Conservation (phyloP, 1,140 invertebrate genomes). For the silkworm (Bombyx mori) region DNA sequence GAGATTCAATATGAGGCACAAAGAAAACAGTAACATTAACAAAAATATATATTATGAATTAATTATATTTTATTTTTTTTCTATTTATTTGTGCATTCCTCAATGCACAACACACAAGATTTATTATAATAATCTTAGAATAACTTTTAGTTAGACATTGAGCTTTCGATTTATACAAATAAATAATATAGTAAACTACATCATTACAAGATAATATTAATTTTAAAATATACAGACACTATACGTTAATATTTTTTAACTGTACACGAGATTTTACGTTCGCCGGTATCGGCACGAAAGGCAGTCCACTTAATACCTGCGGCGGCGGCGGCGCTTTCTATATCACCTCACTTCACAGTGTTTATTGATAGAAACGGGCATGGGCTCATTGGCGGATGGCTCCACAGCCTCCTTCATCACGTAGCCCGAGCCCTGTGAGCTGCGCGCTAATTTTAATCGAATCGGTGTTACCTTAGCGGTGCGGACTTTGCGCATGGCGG, state of each 20-base stretch:
- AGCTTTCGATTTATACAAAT: constrained; percentile 69
- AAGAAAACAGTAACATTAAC: constrained; percentile 56
- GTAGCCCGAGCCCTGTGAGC: constrained; percentile 79
- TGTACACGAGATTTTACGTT: constrained; percentile 33
- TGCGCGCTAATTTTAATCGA: constrained; percentile 84
- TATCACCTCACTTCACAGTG: constrained; percentile 91
- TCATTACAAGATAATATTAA: constrained; percentile 24
- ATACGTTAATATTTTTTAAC: constrained; percentile 18
- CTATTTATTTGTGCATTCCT: constrained; percentile 48
- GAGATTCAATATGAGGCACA: constrained; percentile 65
- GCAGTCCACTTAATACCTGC: constrained; percentile 21
- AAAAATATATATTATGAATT: constrained; percentile 33
- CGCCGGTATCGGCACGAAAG: not conserved
- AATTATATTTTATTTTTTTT: constrained; percentile 7
- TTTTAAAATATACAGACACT: constrained; percentile 38
- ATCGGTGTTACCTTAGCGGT: constrained; percentile 82
- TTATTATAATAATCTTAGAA: constrained; percentile 40
- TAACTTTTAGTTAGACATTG: constrained; percentile 66
- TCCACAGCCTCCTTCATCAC: constrained; percentile 69
- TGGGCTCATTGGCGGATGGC: constrained; percentile 59
- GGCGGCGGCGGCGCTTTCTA: constrained; percentile 40
- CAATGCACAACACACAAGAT: constrained; percentile 31
- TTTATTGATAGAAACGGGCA: constrained; percentile 71
- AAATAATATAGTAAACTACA: constrained; percentile 58
- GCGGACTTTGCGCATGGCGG: constrained; percentile 72